phyloP scores from a whole-genome alignment of 2,113 vertebrate genomes.

The Lepus americanus region DNA sequence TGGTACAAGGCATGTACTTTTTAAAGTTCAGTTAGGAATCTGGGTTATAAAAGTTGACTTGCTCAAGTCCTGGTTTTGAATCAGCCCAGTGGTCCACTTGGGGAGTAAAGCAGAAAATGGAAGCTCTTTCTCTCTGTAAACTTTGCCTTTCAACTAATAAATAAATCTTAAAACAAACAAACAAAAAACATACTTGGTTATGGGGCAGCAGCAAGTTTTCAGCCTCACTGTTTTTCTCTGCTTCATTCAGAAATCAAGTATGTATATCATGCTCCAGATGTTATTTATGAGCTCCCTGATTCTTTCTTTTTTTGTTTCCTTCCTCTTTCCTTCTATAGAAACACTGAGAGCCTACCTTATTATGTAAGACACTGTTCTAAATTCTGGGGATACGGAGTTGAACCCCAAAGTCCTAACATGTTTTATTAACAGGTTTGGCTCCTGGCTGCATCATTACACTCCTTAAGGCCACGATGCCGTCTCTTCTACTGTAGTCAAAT shows the following conservation, averaged over 20 bases:
- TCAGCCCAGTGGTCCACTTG: neutral
- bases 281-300: neutral
- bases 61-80: neutral
- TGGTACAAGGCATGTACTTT: neutral
- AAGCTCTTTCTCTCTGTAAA: no score
- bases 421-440: neutral
- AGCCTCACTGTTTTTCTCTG: neutral
- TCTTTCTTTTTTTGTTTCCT: neutral
- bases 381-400: neutral
- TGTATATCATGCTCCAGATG: neutral
- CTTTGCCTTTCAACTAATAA: no score
- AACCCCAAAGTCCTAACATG: neutral
- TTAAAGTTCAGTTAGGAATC: slow-evolving; percentile 21
- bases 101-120: no score
- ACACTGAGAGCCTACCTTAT: neutral
- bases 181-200: neutral
- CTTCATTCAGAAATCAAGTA: slow-evolving; percentile 29
- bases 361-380: neutral
- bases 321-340: neutral
- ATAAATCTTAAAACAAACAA: no score
- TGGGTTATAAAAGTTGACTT: neutral
- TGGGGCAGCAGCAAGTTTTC: neutral
- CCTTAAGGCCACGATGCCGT: neutral
- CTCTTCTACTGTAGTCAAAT: neutral
- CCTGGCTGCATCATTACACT: neutral